phyloP scores from a whole-genome alignment of 2,888 invertebrate genomes.

The Thymelicus lineola region DNA sequence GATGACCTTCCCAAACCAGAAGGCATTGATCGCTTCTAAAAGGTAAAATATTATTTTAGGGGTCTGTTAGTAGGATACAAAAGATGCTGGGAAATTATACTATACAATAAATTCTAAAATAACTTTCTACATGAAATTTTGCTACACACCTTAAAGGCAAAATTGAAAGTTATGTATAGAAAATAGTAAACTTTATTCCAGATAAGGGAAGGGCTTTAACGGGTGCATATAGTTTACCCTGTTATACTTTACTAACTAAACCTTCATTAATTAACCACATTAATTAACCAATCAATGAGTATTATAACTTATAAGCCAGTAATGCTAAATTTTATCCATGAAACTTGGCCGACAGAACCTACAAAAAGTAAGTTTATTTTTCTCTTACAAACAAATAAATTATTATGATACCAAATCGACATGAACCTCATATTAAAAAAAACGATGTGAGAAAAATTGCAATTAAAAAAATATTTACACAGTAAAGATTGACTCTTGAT shows the following conservation, averaged over 20 bases:
- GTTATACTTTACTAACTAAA: constrained; percentile 20
- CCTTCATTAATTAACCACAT: constrained; percentile 41
- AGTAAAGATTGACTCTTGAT: too few relatives aligned
- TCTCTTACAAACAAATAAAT: too few relatives aligned
- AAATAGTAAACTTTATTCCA: constrained; percentile 2
- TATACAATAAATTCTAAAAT: neutral
- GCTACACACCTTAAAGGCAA: constrained; percentile 5
- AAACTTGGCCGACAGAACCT: too few relatives aligned
- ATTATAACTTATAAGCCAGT: constrained; percentile 48
- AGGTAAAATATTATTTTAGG: neutral
- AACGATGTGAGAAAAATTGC: too few relatives aligned
- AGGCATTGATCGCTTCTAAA: neutral
- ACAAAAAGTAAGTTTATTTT: too few relatives aligned
- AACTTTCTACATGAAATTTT: neutral
- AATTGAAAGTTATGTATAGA: neutral
- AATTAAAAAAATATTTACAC: too few relatives aligned
- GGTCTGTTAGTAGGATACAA: neutral
- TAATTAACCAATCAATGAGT: constrained; percentile 60
- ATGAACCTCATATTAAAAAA: too few relatives aligned
- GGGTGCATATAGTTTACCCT: constrained; percentile 6
- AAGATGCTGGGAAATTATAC: neutral
- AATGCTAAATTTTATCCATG: too few relatives aligned
- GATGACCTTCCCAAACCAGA: neutral
- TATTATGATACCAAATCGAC: too few relatives aligned
- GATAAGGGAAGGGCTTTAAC: constrained; percentile 5